phyloP scores from a whole-genome alignment of 2,113 vertebrate species.

The Thryonomys swinderianus region DNA sequence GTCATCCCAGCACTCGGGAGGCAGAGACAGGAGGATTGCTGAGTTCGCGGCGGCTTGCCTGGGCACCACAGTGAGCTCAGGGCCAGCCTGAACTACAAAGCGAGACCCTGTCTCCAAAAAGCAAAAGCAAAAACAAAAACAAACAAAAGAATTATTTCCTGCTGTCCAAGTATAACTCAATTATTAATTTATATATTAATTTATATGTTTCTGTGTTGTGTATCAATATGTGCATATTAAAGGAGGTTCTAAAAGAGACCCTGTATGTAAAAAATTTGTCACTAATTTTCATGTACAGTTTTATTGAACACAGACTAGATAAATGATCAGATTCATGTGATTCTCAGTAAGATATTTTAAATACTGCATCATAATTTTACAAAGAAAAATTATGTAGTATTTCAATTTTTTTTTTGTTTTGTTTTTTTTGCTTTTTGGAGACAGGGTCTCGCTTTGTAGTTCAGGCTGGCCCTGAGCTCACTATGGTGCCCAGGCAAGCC shows the following conservation, averaged over 20 bases:
- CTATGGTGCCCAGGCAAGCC: no score
- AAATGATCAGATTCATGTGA: neutral
- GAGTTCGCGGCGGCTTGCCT: no score
- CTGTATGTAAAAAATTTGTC: neutral
- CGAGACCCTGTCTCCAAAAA: no score
- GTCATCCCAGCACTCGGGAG: no score
- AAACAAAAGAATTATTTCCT: neutral
- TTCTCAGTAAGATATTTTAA: slow-evolving; percentile 41
- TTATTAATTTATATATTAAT: neutral
- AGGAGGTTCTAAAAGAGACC: neutral
- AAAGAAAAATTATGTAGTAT: slow-evolving; percentile 8
- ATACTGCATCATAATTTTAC: neutral
- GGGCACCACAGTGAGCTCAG: no score
- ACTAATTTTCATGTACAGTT: neutral
- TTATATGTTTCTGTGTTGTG: neutral
- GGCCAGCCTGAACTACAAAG: no score
- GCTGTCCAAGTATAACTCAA: neutral
- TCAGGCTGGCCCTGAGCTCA: no score
- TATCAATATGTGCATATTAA: neutral
- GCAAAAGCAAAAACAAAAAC: no score
- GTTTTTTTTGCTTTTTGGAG: no score
- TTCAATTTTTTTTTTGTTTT: no score
- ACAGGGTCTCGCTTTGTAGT: no score
- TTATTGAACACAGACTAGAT: slow-evolving; percentile 12
- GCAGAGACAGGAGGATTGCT: no score